Base-by-base conservation (phyloP, 2,888 invertebrate species). In the Polyommatus iphigenia region DNA sequence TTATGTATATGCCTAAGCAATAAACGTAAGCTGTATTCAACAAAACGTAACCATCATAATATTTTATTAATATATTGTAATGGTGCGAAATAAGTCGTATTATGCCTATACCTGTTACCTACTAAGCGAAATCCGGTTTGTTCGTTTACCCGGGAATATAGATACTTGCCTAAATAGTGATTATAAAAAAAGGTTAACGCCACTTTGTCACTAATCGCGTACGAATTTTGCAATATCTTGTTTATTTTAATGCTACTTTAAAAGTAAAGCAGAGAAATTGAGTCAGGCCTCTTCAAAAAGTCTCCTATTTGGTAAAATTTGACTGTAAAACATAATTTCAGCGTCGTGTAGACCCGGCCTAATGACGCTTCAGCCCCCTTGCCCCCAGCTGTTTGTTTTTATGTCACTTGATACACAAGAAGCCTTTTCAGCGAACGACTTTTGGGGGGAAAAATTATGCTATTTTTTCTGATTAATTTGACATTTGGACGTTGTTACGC, bases 381-480 rank as follows among this genome's bases (percentile, higher is more conserved):
- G 32, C 78, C 76, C 59, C 24, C 20, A 20, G 80, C 77, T 73
- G 79, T 82, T 83, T 80, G 81, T 82, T 82, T 81, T 82, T 80
- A 82, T 80, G 81, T 80, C 81, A 79, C 80, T 80, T 46, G 77
- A 80, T 81, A 82, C 82, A 82, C 79, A 78, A 80, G 82, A 83
- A 83, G 82, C 80, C 82, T 82, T 79, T 82, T 82, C 78, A 78
- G 78, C 32, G 59, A 76, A 78, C 78, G 80, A 77, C 78, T 77
- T 77, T 76, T 29, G 62, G 78, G 80, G 80, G 79, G 72, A 62
- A 77, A 62, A 73, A 77, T 77, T 72, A 76, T 72, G 41, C 36
- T 72, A 57, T 77, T 77, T 72, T 77, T 77, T 41, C 41, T 77
- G 54, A 75, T 77, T 77, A 72, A 71, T 72, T 78, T 67, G 62